Evolutionary conservation across 2,797 vertebrate species (phyloP).

Genomic region (Tangara arthus): DNA sequence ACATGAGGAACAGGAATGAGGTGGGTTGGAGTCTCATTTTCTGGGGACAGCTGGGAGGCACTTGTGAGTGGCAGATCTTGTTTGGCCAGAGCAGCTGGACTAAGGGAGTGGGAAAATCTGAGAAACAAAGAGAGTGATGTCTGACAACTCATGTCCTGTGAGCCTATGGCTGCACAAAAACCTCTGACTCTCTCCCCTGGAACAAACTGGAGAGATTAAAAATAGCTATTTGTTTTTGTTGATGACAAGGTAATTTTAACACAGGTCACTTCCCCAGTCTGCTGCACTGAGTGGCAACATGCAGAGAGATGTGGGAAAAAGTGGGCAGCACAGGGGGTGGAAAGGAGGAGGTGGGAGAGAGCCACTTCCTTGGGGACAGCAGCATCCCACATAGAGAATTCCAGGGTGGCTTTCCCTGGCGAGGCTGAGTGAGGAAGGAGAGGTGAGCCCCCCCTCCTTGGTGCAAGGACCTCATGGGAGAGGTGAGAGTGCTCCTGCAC

Average conservation of each 20-base stretch:
- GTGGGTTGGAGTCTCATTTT: neutral
- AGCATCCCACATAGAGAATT: neutral
- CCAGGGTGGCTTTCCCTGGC: neutral
- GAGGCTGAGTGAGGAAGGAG: neutral
- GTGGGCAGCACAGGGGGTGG: accelerated
- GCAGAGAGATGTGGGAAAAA: neutral
- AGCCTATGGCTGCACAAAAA: neutral
- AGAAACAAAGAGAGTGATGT: neutral
- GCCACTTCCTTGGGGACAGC: neutral
- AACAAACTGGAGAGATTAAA: neutral
- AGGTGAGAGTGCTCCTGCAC: neutral
- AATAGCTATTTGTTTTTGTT: neutral
- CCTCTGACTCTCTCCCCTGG: neutral
- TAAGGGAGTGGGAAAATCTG: neutral
- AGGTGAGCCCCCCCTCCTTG: neutral
- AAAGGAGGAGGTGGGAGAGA: neutral
- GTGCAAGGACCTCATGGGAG: accelerated
- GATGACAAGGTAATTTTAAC: neutral
- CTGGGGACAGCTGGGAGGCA: neutral
- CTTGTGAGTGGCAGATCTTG: neutral
- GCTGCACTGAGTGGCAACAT: neutral
- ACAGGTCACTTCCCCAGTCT: neutral
- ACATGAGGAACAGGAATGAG: too few species aligned
- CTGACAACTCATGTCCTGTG: neutral
- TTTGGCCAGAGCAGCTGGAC: neutral